Conservation (phyloP, 2,797 vertebrate species). For the Leucoraja ocellata region DNA sequence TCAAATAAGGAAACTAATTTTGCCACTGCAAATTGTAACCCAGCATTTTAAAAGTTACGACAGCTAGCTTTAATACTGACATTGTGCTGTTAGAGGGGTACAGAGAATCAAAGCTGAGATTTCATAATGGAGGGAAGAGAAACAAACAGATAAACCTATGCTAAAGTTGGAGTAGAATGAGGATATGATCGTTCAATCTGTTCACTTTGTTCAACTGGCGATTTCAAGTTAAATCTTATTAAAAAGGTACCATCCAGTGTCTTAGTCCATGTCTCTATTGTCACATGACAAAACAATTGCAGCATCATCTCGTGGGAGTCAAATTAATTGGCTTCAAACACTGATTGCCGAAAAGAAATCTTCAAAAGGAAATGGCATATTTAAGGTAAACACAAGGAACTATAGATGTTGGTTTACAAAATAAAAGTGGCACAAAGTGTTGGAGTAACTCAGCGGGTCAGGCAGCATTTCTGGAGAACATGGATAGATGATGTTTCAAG, state of each 20-base stretch:
- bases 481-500: no score
- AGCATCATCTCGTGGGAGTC: background rate
- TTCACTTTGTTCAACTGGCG: background rate
- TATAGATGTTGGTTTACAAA: no score
- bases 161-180: background rate
- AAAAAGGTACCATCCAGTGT: background rate
- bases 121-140: background rate
- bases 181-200: background rate
- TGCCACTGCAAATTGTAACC: no score
- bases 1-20: background rate
- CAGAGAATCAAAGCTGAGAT: background rate
- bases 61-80: background rate
- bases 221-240: background rate
- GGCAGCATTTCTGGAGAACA: no score
- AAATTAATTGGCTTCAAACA: conserved; percentile 10
- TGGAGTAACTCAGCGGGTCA: no score
- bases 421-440: no score
- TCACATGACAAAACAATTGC: background rate
- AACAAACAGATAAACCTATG: background rate
- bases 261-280: background rate
- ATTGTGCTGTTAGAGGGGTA: background rate
- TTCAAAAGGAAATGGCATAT: background rate
- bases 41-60: background rate
- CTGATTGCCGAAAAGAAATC: background rate
- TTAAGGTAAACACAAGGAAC: background rate